phyloP scores from a whole-genome alignment of 2,888 invertebrate species.

The Pseudoips prasinana region DNA sequence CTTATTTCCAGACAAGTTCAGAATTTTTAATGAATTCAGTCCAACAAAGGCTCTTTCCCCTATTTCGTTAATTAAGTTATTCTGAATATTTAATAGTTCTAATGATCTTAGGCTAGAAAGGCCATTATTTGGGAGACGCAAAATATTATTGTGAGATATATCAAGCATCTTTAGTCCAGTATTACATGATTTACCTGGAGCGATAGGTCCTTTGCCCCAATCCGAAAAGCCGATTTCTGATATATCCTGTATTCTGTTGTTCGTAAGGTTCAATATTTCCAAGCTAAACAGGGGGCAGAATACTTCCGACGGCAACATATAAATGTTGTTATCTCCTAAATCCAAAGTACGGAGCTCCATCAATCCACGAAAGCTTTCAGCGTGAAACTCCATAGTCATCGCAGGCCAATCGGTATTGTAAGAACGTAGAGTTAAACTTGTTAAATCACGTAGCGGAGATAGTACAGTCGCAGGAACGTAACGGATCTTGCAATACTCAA shows the following conservation, averaged over 20 bases:
- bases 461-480: slow-evolving; percentile 87
- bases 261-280: slow-evolving; percentile 86
- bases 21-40: slow-evolving; percentile 84
- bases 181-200: slow-evolving; percentile 87
- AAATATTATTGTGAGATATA: slow-evolving; percentile 87
- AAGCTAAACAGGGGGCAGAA: slow-evolving; percentile 88
- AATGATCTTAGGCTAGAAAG: slow-evolving; percentile 87
- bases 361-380: slow-evolving; percentile 87
- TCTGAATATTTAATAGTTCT: slow-evolving; percentile 86
- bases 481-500: slow-evolving; percentile 90
- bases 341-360: slow-evolving; percentile 86
- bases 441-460: slow-evolving; percentile 85
- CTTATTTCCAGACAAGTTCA: slow-evolving; percentile 91
- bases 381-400: slow-evolving; percentile 89
- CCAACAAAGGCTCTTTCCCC: slow-evolving; percentile 89
- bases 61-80: slow-evolving; percentile 88
- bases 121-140: slow-evolving; percentile 86
- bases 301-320: slow-evolving; percentile 86
- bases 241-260: slow-evolving; percentile 90
- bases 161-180: slow-evolving; percentile 86
- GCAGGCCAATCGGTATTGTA: slow-evolving; percentile 91
- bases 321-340: slow-evolving; percentile 89
- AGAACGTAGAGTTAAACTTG: slow-evolving; percentile 86
- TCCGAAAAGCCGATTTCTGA: slow-evolving; percentile 89
- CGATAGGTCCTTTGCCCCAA: slow-evolving; percentile 85